Evolutionary conservation across 1,140 invertebrate genomes (phyloP), one percentile per base, ranked within the genome.

Genomic region (Bombus waltoni): DNA sequence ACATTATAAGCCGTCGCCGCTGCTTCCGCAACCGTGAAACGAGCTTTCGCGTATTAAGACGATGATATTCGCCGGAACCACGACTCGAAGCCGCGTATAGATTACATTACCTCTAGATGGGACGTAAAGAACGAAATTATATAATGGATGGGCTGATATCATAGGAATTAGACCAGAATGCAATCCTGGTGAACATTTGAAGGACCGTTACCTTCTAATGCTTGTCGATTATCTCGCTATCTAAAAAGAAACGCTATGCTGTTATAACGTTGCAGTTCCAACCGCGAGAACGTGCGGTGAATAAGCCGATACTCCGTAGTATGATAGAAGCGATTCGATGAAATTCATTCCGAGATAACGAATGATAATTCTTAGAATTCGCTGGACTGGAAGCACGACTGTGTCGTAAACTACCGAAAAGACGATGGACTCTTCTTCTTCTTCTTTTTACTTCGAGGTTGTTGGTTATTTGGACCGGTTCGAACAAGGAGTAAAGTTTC

Each of bases 21-120:
- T 86, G 89, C 83, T 91, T 79, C 72, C 85, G 85, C 78, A 84
- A 88, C 89, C 90, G 91, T 91, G 90, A 92, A 92, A 92, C 91
- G 87, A 92, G 89, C 89, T 89, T 40, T 28, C 40, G 65, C 82
- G 90, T 89, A 87, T 88, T 89, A 92, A 84, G 83, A 86, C 87
- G 82, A 76, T 77, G 82, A 83, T 87, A 87, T 85, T 75, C 66
- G 47, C 28, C 38, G 83, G 84, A 77, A 80, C 38, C 75, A 76
- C 72, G 76, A 71, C 40, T 44, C 59, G 8, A 40, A 62, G 83
- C 76, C 70, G 47, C 70, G 59, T 80, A 73, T 80, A 86, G 80
- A 89, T 89, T 81, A 87, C 22, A 53, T 53, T 53, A 53, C 47
- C 76, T 66, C 25, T 65, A 25, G 59, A 53, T 40, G 38, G 79